Percentiles rank a stretch among this genome's conserved stretches.
Conservation (phyloP, 2,113 vertebrate species). For the Nothoprocta perdicaria region DNA sequence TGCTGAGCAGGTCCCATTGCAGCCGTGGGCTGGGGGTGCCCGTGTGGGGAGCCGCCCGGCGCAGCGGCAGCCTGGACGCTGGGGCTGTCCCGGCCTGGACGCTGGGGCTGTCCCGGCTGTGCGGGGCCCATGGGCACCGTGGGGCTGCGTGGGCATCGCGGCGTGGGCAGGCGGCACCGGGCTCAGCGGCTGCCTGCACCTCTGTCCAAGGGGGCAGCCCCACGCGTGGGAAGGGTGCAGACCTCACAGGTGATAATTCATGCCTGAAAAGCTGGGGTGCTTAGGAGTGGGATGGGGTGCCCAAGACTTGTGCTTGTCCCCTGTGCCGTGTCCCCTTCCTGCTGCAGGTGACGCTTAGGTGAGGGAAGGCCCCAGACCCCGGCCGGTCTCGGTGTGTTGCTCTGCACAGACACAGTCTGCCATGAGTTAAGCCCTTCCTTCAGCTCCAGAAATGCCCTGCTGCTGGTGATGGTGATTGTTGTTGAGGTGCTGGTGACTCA, state of each 20-base stretch:
- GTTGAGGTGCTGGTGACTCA: not conserved
- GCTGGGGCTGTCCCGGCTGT: not conserved
- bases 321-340: not conserved
- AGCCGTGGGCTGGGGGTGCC: not conserved
- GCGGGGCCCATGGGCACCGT: not conserved
- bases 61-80: not conserved
- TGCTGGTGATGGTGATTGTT: not conserved
- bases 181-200: not conserved
- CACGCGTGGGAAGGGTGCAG: not conserved
- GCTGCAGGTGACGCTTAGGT: not conserved
- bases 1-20: not conserved
- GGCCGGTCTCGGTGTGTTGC: rapidly evolving
- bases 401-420: not conserved
- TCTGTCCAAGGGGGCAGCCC: not conserved
- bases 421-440: not conserved
- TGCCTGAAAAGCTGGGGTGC: not conserved
- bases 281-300: not conserved
- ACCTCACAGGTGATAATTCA: not conserved
- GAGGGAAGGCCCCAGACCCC: rapidly evolving
- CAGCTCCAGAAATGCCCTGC: not conserved
- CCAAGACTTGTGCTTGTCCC: not conserved
- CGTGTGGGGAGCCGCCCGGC: rapidly evolving
- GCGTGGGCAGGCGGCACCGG: rapidly evolving
- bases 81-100: not conserved
- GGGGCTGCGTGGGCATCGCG: not conserved